These are phyloP conservation scores for Drosophila limbata DNA, from an alignment of 2,888 invertebrate species.

Conservation along the genomic window DNA sequence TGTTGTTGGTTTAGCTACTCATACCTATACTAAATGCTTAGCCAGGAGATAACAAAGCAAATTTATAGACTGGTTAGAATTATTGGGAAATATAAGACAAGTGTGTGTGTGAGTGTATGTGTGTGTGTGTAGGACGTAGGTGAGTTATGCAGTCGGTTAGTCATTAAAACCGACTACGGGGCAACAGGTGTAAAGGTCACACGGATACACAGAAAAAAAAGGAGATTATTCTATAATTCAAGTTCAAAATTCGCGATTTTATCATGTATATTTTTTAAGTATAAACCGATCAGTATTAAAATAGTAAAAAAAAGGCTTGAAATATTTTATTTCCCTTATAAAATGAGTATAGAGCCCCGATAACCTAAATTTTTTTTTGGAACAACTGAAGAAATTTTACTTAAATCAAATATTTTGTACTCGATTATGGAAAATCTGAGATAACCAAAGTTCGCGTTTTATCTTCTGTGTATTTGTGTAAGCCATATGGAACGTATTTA, in stretches of 20 bases:
- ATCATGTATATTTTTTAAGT: too few relatives aligned
- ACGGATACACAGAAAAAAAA: not conserved
- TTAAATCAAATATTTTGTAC: too few relatives aligned
- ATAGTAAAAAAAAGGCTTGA: too few relatives aligned
- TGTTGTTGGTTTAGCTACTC: conserved; percentile 27
- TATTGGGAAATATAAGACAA: conserved; percentile 56
- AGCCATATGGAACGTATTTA: not conserved
- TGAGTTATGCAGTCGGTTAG: conserved; percentile 51
- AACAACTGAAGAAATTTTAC: too few relatives aligned
- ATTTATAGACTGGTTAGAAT: conserved; percentile 43
- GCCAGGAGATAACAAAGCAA: conserved; percentile 53
- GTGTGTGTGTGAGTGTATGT: not conserved
- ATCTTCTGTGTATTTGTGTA: not conserved
- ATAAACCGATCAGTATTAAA: too few relatives aligned
- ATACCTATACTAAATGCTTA: conserved; percentile 31
- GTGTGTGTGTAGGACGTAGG: conserved; percentile 3
- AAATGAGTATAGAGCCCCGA: too few relatives aligned
- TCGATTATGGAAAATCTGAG: too few relatives aligned
- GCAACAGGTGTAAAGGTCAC: conserved; percentile 52
- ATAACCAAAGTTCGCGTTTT: too few relatives aligned
- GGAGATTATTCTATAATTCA: too few relatives aligned
- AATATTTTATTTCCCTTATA: too few relatives aligned
- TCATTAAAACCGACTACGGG: conserved; percentile 39
- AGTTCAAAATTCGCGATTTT: too few relatives aligned
- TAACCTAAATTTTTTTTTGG: too few relatives aligned